Evolutionary conservation across 2,797 vertebrate species (phyloP).

Genomic region (Pelodytes ibericus): DNA sequence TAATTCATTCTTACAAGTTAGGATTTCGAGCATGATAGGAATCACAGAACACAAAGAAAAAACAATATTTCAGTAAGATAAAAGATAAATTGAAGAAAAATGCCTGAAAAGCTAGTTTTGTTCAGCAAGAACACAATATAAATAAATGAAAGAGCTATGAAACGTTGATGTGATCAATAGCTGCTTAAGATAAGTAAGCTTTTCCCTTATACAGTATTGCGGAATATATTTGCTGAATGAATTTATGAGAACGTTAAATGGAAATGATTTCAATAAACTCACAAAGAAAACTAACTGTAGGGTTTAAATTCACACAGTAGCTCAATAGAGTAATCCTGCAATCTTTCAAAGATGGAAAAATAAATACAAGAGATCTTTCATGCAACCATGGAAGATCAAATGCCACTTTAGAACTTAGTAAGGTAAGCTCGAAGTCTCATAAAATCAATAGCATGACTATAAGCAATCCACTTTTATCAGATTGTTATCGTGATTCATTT

Average conservation of each 20-base stretch:
- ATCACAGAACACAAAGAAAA: not conserved
- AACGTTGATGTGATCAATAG: not conserved
- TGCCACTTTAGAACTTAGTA: not conserved
- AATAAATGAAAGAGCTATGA: not conserved
- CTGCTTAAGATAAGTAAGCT: not conserved
- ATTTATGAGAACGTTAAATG: constrained; percentile 4
- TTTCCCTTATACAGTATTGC: not conserved
- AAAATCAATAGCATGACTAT: no score
- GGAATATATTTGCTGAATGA: not conserved
- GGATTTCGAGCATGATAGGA: not conserved
- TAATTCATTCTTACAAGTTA: not conserved
- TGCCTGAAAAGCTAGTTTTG: not conserved
- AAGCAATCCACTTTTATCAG: no score
- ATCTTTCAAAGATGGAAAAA: not conserved
- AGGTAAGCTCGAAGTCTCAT: not conserved
- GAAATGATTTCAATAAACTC: not conserved
- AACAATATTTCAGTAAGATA: not conserved
- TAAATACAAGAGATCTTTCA: no score
- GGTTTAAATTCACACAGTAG: not conserved
- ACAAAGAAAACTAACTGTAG: not conserved
- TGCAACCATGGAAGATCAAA: constrained; percentile 6
- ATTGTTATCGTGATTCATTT: no score
- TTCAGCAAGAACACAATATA: not conserved
- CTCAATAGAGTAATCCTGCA: not conserved
- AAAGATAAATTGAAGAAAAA: not conserved